These are phyloP conservation scores for Melangyna quadrimaculata DNA, from an alignment of 2,888 invertebrate species.

Conservation along the genomic window DNA sequence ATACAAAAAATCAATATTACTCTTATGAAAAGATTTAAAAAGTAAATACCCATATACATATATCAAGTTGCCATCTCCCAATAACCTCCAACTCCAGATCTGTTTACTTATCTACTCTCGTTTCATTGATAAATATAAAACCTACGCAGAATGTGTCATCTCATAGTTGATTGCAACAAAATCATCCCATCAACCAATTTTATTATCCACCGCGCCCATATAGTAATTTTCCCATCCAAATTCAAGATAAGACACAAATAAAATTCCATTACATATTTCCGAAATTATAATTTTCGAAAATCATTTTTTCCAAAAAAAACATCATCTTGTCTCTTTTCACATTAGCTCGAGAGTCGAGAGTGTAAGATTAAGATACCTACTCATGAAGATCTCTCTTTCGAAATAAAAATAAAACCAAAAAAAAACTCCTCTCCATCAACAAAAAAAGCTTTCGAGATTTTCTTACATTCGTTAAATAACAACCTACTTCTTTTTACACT, in stretches of 20 bases:
- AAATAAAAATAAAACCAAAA: not conserved
- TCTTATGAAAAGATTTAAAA: not conserved
- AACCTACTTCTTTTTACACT: slow-evolving; percentile 34
- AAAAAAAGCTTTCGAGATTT: not conserved
- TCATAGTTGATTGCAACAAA: slow-evolving; percentile 4
- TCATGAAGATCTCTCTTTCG: not conserved
- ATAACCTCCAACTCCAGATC: not conserved
- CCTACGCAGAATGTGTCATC: slow-evolving; percentile 14
- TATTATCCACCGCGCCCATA: not conserved
- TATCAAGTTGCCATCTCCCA: not conserved
- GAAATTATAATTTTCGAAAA: slow-evolving; percentile 15
- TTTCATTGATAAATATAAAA: slow-evolving; percentile 18
- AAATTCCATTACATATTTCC: not conserved
- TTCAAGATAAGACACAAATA: not conserved
- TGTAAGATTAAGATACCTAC: too few species aligned
- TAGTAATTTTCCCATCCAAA: not conserved
- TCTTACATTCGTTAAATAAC: not conserved
- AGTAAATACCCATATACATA: not conserved
- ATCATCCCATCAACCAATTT: not conserved
- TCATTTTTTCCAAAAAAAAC: not conserved
- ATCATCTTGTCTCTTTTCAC: not conserved
- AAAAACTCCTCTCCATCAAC: not conserved
- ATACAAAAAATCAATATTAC: not conserved
- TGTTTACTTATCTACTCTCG: not conserved
- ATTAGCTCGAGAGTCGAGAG: not conserved